phyloP scores from a whole-genome alignment of 2,113 vertebrate species.

The Percopsis transmontana region DNA sequence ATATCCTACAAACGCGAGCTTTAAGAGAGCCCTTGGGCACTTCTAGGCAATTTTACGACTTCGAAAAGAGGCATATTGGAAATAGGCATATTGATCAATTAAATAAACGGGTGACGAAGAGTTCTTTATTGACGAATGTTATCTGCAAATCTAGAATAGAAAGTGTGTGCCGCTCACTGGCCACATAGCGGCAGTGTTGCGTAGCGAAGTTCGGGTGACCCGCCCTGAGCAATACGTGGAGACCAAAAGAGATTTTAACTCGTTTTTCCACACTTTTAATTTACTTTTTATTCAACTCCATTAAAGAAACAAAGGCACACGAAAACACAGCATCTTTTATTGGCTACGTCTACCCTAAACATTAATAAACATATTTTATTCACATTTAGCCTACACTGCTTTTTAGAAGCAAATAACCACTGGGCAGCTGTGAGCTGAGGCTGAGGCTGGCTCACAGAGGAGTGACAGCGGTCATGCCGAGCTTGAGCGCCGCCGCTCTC shows the following conservation, averaged over 20 bases:
- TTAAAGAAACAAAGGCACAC: too few relatives aligned
- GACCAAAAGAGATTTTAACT: not conserved
- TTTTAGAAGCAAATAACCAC: too few relatives aligned
- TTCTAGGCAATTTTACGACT: not conserved
- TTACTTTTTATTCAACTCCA: not conserved
- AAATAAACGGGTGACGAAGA: not conserved
- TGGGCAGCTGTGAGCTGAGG: not conserved
- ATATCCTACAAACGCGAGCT: too few relatives aligned
- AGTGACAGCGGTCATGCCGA: conserved; percentile 15
- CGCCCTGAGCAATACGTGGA: not conserved
- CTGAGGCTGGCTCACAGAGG: conserved; percentile 34
- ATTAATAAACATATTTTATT: too few relatives aligned
- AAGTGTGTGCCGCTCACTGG: conserved; percentile 12
- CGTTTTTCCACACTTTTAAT: not conserved
- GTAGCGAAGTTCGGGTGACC: not conserved
- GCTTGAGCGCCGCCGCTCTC: not conserved
- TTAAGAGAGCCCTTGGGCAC: not conserved
- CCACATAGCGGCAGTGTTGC: conserved; percentile 61
- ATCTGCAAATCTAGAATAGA: conserved; percentile 3
- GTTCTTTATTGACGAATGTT: not conserved
- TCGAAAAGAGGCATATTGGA: not conserved
- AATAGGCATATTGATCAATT: not conserved
- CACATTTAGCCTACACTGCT: too few relatives aligned
- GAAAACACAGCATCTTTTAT: too few relatives aligned
- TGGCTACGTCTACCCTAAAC: too few relatives aligned